Evolutionary conservation across 2,797 vertebrate species (phyloP).

Genomic region (Argyrosomus regius): DNA sequence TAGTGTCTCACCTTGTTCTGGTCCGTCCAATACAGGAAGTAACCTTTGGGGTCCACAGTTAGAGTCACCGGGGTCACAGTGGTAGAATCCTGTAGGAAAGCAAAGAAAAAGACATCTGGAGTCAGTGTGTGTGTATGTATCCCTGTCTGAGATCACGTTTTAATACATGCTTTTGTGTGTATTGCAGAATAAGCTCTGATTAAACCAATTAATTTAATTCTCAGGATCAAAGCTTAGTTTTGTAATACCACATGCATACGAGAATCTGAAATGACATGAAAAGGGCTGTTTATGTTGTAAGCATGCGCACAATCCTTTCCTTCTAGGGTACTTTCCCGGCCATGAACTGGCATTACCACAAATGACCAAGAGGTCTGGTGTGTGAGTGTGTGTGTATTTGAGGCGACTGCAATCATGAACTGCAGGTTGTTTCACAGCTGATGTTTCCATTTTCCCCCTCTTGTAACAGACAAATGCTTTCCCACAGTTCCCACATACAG

Average conservation of each 20-base stretch:
- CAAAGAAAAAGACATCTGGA: constrained; percentile 49
- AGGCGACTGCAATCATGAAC: constrained; percentile 21
- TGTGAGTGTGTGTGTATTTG: constrained; percentile 24
- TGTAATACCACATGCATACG: constrained; percentile 35
- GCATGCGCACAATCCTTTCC: constrained; percentile 50
- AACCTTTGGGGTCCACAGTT: constrained; percentile 86
- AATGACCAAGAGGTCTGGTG: constrained; percentile 45
- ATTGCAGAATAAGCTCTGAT: constrained; percentile 18
- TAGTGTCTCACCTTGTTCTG: constrained; percentile 85
- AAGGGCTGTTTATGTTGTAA: constrained; percentile 48
- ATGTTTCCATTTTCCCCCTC: constrained; percentile 60
- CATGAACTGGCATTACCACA: constrained; percentile 49
- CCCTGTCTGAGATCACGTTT: constrained; percentile 21
- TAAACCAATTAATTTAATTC: constrained; percentile 36
- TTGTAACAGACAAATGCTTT: constrained; percentile 69
- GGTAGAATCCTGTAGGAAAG: constrained; percentile 81
- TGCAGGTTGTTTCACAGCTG: constrained; percentile 59
- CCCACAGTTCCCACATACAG: constrained; percentile 60
- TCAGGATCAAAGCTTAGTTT: constrained; percentile 44
- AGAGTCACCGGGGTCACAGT: constrained; percentile 85
- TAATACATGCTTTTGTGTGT: constrained; percentile 14
- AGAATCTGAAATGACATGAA: constrained; percentile 53
- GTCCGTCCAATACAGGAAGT: constrained; percentile 89
- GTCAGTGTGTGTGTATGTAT: constrained; percentile 38
- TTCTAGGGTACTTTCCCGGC: constrained; percentile 54